Conservation (phyloP, 2,797 vertebrate genomes). For the Acestrorhynchus altus region DNA sequence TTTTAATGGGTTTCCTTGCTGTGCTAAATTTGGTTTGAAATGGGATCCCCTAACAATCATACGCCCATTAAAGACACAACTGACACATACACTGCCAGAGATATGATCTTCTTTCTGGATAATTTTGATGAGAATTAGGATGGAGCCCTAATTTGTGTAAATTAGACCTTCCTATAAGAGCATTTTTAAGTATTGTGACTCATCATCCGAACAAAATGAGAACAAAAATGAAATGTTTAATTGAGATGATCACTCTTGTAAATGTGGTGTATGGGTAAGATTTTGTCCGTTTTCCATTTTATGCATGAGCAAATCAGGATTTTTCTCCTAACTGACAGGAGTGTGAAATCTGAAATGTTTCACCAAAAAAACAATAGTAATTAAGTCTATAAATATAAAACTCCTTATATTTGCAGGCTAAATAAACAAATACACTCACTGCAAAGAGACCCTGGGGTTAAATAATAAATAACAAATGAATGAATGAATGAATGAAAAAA, state of each 20-base stretch:
- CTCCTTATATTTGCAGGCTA: too few species aligned
- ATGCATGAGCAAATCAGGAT: slow-evolving; percentile 5
- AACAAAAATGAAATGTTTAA: slow-evolving; percentile 38
- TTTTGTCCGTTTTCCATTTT: slow-evolving; percentile 18
- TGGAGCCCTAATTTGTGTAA: slow-evolving; percentile 47
- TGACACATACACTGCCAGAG: slow-evolving; percentile 62
- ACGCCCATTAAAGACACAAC: slow-evolving; percentile 74
- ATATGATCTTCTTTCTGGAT: slow-evolving; percentile 47
- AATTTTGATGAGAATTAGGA: slow-evolving; percentile 53
- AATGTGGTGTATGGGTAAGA: slow-evolving; percentile 8
- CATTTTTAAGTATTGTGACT: slow-evolving; percentile 26
- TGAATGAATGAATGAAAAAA: too few species aligned
- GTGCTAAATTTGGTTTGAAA: slow-evolving; percentile 81
- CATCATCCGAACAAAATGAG: slow-evolving; percentile 27
- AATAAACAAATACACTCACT: too few species aligned
- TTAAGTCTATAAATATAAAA: too few species aligned
- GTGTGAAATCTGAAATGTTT: not conserved
- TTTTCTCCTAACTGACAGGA: slow-evolving; percentile 6
- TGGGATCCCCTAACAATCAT: slow-evolving; percentile 73
- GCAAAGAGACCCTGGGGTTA: too few species aligned
- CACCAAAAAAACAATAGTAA: not conserved
- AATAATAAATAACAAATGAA: too few species aligned
- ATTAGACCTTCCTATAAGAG: slow-evolving; percentile 35
- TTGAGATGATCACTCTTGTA: slow-evolving; percentile 38
- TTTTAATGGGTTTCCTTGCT: slow-evolving; percentile 69